A percentile compares a stretch with the other conserved stretches of the same genome.
These are phyloP conservation scores for Tenthredo livida DNA, from an alignment of 2,888 invertebrate genomes.

Conservation along the genomic window DNA sequence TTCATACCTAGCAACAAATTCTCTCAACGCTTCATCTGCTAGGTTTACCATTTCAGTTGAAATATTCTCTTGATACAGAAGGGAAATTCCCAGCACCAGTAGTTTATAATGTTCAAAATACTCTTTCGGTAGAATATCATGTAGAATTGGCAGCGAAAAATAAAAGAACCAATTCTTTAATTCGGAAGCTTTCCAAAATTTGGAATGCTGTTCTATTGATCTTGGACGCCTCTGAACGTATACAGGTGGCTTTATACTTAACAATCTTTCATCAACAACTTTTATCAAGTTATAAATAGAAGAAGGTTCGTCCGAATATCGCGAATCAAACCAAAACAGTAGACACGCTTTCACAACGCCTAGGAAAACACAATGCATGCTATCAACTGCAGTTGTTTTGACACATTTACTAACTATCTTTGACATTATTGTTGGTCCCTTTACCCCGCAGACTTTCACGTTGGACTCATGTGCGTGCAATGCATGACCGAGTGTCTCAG, in stretches of 20 bases:
- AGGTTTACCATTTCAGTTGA: conserved; percentile 52
- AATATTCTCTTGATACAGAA: conserved; percentile 51
- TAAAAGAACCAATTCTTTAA: conserved; percentile 55
- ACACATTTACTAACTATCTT: conserved; percentile 57
- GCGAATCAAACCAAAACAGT: conserved; percentile 55
- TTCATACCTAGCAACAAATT: conserved; percentile 56
- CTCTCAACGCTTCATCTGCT: conserved; percentile 52
- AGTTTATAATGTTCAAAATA: conserved; percentile 55
- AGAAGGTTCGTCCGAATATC: conserved; percentile 39
- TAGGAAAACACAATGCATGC: conserved; percentile 59
- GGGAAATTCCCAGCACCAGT: conserved; percentile 55
- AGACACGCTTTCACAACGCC: conserved; percentile 57
- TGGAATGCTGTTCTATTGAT: conserved; percentile 51
- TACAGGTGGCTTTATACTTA: conserved; percentile 48
- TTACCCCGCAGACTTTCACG: conserved; percentile 52
- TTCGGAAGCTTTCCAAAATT: conserved; percentile 56
- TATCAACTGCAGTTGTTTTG: conserved; percentile 55
- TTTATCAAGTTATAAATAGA: conserved; percentile 41
- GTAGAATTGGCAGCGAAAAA: conserved; percentile 55
- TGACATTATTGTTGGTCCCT: conserved; percentile 54
- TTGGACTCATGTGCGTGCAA: conserved; percentile 47
- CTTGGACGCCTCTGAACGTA: conserved; percentile 54
- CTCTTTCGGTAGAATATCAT: conserved; percentile 49
- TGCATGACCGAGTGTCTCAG: conserved; percentile 51
- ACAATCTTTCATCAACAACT: conserved; percentile 53